A percentile compares a stretch with the other conserved stretches of the same genome.
Evolutionary conservation across 2,797 vertebrate species (phyloP).

Genomic region (Gallinago nigripennis): DNA sequence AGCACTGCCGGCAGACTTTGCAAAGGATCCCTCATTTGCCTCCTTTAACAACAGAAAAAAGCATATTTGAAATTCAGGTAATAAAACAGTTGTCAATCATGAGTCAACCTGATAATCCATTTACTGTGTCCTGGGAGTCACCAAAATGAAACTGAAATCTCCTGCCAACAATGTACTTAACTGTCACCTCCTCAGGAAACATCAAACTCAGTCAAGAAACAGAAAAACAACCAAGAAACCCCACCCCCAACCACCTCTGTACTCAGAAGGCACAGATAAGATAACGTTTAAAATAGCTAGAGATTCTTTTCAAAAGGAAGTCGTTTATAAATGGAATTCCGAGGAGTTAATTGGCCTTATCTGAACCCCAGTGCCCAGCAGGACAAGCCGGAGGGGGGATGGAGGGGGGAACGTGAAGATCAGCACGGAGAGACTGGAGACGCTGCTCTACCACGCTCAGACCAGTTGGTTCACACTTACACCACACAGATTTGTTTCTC

Average conservation of each 20-base stretch:
- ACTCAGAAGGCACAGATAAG: background rate
- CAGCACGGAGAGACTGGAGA: background rate
- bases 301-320: conserved; percentile 24
- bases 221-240: background rate
- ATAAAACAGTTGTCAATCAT: background rate
- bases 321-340: background rate
- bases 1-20: background rate
- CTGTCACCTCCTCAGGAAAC: background rate
- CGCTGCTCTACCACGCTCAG: background rate
- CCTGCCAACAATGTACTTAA: background rate
- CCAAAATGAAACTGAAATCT: background rate
- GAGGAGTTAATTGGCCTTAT: conserved; percentile 27
- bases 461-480: background rate
- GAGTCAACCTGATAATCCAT: background rate
- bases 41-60: background rate
- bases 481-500: background rate
- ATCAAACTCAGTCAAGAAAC: background rate
- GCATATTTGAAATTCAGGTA: background rate
- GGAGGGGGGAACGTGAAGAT: background rate
- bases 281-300: background rate
- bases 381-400: background rate
- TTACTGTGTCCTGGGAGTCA: background rate
- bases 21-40: background rate
- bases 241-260: background rate
- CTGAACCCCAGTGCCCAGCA: background rate